Evolutionary conservation across 2,113 vertebrate species (phyloP), one percentile per base, ranked within the genome.

Genomic region (Pholis gunnellus): DNA sequence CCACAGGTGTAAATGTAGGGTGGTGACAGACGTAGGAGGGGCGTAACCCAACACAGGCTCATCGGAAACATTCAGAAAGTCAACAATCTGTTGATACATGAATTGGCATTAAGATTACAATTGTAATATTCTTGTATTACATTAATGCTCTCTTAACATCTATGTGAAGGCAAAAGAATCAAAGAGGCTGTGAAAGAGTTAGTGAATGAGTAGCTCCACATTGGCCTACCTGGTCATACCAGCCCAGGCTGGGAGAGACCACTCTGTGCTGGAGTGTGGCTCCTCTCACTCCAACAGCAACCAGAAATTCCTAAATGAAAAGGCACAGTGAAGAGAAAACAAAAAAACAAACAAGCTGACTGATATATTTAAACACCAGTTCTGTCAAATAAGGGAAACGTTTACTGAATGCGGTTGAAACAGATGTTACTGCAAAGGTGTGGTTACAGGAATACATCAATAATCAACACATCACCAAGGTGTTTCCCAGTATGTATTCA

Each of bases 31-130:
- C 42, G 96, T 89, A 82, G 97, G 98, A 88, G 97, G 98, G 60
- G 93, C 97, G 76, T 99, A 99, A 60, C 98, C 98, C 94, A 99
- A 91, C 85, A 99, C 97, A 65, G 98, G 98, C 76, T 99, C 98
- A 92, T 99, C 97, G 52, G 95, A 96, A 93, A 99, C 97, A 93
- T 97, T 99, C 93, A 99, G 92, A 89, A 99, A 99, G 90, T 98
- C 96, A 60, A 98, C 95, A 79, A 99, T 97, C 98, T 99, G 90
- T 84, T 69, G 86, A 46, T 65, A 72, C 27, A 95, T 22, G 83
- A 69, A 85, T 52, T 2, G 13, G 17, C 10, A 52, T 66, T 54
- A 48, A 27, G 1, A 77, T 72, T 70, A 56, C 1, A 73, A 10
- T 34, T 71, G 20, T n/a, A 8, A 40, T 3, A 20, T 65, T 59